Evolutionary conservation across 2,888 invertebrate genomes (phyloP).

Genomic region (Deilephila porcellus): DNA sequence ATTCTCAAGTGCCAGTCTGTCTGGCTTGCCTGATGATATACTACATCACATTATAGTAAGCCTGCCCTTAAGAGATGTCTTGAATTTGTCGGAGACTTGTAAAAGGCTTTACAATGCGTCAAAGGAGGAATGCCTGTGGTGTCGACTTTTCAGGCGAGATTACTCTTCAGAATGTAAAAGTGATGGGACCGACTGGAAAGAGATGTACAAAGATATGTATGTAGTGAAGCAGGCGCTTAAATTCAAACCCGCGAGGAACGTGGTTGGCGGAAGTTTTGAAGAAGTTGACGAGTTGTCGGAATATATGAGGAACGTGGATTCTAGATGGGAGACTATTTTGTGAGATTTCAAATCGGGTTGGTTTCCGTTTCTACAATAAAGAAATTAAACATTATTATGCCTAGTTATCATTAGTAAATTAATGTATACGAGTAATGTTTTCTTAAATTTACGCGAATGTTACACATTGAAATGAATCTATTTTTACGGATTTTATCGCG

Average conservation of each 20-base stretch:
- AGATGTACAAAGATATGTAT: slow-evolving; percentile 50
- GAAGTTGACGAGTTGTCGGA: slow-evolving; percentile 42
- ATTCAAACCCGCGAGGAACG: slow-evolving; percentile 32
- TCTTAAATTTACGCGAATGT: too few species aligned
- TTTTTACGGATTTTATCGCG: too few species aligned
- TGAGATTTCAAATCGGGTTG: slow-evolving; percentile 37
- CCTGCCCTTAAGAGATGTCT: slow-evolving; percentile 49
- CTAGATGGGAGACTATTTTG: slow-evolving; percentile 53
- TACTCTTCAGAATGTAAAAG: slow-evolving; percentile 45
- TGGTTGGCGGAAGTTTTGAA: slow-evolving; percentile 33
- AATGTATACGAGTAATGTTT: too few species aligned
- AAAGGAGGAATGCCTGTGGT: slow-evolving; percentile 54
- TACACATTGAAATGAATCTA: too few species aligned
- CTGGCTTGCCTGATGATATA: slow-evolving; percentile 54
- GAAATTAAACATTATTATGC: not conserved
- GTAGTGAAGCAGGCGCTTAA: slow-evolving; percentile 35
- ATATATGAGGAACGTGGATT: slow-evolving; percentile 40
- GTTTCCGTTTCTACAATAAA: not conserved
- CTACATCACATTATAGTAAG: slow-evolving; percentile 50
- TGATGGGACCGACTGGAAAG: slow-evolving; percentile 43
- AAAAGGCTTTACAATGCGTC: slow-evolving; percentile 49
- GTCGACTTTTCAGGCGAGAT: slow-evolving; percentile 53
- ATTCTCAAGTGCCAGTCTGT: slow-evolving; percentile 47
- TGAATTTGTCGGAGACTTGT: slow-evolving; percentile 52
- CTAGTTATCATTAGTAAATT: not conserved